phyloP scores from a whole-genome alignment of 2,888 invertebrate species.

The Panorpa germanica region DNA sequence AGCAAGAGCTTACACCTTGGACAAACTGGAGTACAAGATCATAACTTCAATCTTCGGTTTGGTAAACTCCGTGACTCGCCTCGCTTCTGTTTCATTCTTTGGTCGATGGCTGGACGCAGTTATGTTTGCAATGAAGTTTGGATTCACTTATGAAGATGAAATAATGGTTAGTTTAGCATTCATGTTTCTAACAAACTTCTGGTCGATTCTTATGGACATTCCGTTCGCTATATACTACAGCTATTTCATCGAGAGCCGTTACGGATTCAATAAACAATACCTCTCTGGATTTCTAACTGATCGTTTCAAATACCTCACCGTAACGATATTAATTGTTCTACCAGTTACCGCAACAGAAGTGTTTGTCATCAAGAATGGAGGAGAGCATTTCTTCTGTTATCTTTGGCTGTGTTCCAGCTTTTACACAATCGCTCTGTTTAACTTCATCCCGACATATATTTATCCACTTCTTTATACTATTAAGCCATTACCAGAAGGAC shows the following conservation, averaged over 20 bases:
- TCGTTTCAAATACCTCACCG: constrained; percentile 65
- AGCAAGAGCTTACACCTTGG: too few relatives aligned
- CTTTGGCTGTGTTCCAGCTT: constrained; percentile 83
- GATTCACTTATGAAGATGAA: too few relatives aligned
- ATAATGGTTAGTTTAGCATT: constrained; percentile 66
- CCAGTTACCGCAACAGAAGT: constrained; percentile 68
- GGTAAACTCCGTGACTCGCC: too few relatives aligned
- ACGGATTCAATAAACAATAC: constrained; percentile 98
- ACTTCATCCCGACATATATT: constrained; percentile 87
- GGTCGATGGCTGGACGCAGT: too few relatives aligned
- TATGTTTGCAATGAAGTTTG: too few relatives aligned
- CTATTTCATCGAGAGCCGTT: constrained; percentile 86
- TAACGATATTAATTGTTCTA: constrained; percentile 55
- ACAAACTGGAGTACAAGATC: too few relatives aligned
- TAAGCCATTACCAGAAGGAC: constrained; percentile 84
- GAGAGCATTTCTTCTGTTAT: constrained; percentile 90
- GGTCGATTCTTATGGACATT: constrained; percentile 47
- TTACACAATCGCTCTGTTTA: constrained; percentile 63
- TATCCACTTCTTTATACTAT: constrained; percentile 97
- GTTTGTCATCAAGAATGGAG: constrained; percentile 72
- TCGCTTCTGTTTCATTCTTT: too few relatives aligned
- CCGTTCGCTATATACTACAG: constrained; percentile 78
- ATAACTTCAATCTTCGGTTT: too few relatives aligned
- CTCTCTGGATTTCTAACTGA: constrained; percentile 80
- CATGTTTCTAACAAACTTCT: constrained; percentile 46